Conservation (phyloP, 2,888 invertebrate species). For the Athalia cordata region DNA sequence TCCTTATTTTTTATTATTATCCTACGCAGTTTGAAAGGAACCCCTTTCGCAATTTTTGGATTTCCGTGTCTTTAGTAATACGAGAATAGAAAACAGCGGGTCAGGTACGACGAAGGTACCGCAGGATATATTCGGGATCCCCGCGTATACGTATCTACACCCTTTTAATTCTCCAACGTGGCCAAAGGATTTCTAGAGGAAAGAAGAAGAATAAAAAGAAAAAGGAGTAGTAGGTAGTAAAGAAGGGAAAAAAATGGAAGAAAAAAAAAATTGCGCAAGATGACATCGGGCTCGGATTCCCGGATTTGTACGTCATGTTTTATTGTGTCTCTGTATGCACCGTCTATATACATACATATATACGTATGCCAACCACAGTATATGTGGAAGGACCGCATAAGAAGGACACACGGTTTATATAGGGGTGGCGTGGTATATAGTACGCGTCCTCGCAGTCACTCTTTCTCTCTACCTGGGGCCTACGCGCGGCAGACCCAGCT, state of each 20-base stretch:
- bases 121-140: slow-evolving; percentile 24
- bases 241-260: slow-evolving; percentile 44
- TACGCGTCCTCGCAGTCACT: slow-evolving; percentile 17
- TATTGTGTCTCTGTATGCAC: slow-evolving; percentile 8
- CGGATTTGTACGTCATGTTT: slow-evolving; percentile 51
- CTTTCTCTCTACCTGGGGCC: slow-evolving; percentile 52
- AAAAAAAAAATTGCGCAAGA: slow-evolving; percentile 70
- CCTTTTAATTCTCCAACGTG: slow-evolving; percentile 41
- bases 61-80: slow-evolving; percentile 72
- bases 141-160: background rate
- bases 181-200: slow-evolving; percentile 49
- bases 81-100: slow-evolving; percentile 52
- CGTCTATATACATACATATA: background rate
- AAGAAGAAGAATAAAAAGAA: slow-evolving; percentile 1
- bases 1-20: no score
- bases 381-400: background rate
- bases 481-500: slow-evolving; percentile 59
- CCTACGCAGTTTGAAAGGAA: slow-evolving; percentile 45
- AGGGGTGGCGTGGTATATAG: background rate
- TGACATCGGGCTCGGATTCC: slow-evolving; percentile 66
- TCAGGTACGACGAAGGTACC: slow-evolving; percentile 46
- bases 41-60: slow-evolving; percentile 69
- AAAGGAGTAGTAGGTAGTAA: slow-evolving; percentile 52
- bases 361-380: no score
- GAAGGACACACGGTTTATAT: slow-evolving; percentile 7